Percentiles rank a stretch among this genome's conserved stretches.
Evolutionary conservation across 2,797 vertebrate species (phyloP).

Genomic region (Anguilla anguilla): DNA sequence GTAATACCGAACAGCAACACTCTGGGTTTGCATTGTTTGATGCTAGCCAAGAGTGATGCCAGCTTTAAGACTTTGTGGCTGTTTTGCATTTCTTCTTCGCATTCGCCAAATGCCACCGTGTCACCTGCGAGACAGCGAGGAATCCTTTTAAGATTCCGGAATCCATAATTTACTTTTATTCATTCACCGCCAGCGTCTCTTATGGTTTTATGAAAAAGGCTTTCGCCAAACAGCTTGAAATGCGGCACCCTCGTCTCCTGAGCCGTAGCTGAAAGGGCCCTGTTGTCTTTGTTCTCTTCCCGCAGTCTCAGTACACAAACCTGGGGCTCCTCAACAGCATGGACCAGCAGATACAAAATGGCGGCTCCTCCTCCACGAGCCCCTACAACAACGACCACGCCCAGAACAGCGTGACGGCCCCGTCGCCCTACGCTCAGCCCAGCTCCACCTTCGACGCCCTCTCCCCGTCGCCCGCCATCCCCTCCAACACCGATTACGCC

Average conservation of each 20-base stretch:
- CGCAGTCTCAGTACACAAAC: slow-evolving; percentile 93
- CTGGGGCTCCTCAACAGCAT: slow-evolving; percentile 98
- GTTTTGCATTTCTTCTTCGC: slow-evolving; percentile 27
- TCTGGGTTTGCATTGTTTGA: slow-evolving; percentile 19
- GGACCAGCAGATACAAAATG: slow-evolving; percentile 97
- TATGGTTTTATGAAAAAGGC: neutral
- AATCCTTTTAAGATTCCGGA: neutral
- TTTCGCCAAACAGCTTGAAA: neutral
- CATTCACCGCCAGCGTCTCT: neutral
- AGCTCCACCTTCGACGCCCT: slow-evolving; percentile 97
- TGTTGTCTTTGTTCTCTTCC: slow-evolving; percentile 18
- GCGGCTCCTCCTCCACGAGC: slow-evolving; percentile 94
- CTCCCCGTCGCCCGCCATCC: slow-evolving; percentile 96
- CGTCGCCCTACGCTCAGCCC: slow-evolving; percentile 95
- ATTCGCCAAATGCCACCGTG: neutral
- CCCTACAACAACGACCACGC: slow-evolving; percentile 95
- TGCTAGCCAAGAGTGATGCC: slow-evolving; percentile 38
- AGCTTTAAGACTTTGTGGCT: slow-evolving; percentile 28
- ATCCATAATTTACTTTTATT: neutral
- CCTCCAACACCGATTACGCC: slow-evolving; percentile 98
- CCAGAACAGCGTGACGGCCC: slow-evolving; percentile 92
- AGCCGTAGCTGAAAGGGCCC: slow-evolving; percentile 28
- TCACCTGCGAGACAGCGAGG: neutral
- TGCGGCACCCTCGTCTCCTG: slow-evolving; percentile 14
- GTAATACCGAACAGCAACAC: neutral